Percentiles rank a stretch among this genome's conserved stretches.
Conservation (phyloP, 2,113 vertebrate species). For the Notechis scutatus region DNA sequence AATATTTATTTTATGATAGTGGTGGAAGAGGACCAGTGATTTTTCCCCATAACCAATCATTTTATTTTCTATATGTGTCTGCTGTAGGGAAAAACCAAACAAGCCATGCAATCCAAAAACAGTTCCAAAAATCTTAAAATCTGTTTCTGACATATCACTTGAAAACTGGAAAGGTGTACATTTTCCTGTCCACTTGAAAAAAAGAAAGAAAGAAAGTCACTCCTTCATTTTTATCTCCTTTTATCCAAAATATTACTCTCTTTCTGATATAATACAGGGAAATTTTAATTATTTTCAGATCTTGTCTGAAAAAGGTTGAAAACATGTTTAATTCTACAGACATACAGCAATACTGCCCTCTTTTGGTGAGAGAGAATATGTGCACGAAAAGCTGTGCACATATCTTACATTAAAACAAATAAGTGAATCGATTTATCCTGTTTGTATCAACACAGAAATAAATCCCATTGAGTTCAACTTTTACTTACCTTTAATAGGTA, state of each 20-base stretch:
- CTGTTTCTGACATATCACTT: background rate
- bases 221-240: background rate
- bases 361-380: background rate
- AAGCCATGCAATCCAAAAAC: background rate
- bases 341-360: conserved; percentile 28
- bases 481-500: background rate
- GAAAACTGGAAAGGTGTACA: background rate
- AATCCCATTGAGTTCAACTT: background rate
- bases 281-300: background rate
- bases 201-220: background rate
- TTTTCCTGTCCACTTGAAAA: background rate
- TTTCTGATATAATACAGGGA: background rate
- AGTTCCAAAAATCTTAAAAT: background rate
- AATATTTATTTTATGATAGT: background rate
- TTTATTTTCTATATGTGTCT: background rate
- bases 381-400: background rate
- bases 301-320: background rate
- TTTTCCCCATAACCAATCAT: background rate
- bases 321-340: background rate
- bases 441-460: background rate
- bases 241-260: background rate
- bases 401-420: background rate
- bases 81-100: background rate
- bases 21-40: background rate
- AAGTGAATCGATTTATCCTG: background rate